Conservation (phyloP, 2,113 vertebrate genomes). For the Hymenochirus boettgeri region DNA sequence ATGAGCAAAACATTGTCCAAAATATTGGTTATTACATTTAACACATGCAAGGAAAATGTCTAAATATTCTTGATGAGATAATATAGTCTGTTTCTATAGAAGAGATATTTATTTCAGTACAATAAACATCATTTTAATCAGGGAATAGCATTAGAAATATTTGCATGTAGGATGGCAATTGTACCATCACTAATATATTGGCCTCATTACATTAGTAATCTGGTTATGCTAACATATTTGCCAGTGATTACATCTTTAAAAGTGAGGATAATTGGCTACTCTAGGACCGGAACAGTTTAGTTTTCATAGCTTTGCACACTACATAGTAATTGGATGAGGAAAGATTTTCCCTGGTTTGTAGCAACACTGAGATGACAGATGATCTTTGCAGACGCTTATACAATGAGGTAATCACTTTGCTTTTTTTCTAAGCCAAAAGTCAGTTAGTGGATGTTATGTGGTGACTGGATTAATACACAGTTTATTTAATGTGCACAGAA, state of each 20-base stretch:
- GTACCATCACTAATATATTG: too few relatives aligned
- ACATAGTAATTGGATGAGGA: conserved; percentile 10
- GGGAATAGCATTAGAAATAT: neutral
- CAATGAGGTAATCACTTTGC: conserved; percentile 13
- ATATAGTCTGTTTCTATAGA: too few relatives aligned
- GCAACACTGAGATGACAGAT: conserved; percentile 2
- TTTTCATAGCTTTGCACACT: neutral
- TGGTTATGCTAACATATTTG: neutral
- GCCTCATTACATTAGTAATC: conserved; percentile 20
- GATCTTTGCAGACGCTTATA: conserved; percentile 8
- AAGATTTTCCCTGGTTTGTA: neutral
- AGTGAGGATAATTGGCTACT: neutral
- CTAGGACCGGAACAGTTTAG: neutral
- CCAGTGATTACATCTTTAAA: conserved; percentile 2
- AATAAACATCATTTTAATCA: conserved; percentile 7
- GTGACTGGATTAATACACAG: too few relatives aligned
- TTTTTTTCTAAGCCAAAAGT: neutral
- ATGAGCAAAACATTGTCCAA: too few relatives aligned
- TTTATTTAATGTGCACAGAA: too few relatives aligned
- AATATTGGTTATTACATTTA: too few relatives aligned
- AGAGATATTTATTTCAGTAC: too few relatives aligned
- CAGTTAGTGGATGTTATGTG: too few relatives aligned
- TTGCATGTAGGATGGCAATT: neutral
- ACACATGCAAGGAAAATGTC: too few relatives aligned
- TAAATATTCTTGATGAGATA: too few relatives aligned